These are phyloP conservation scores for Itoplectis maculator DNA, from an alignment of 2,888 invertebrate genomes.

Conservation along the genomic window DNA sequence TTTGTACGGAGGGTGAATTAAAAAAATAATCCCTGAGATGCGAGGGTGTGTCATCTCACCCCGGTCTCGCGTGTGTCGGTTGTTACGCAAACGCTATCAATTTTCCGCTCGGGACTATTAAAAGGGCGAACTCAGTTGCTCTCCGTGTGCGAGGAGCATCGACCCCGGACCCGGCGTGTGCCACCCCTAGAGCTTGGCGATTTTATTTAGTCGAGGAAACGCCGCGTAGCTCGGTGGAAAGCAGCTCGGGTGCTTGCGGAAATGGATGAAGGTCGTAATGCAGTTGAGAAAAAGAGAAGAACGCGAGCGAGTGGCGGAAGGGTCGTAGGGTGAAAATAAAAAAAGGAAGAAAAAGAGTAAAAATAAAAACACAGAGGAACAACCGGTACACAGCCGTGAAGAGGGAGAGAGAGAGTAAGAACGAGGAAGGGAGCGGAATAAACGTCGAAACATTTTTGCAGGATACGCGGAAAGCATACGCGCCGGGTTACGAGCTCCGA, in stretches of 20 bases:
- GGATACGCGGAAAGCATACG: conserved; percentile 2
- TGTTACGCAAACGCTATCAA: not conserved
- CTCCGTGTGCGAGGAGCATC: not conserved
- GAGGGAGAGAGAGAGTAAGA: conserved; percentile 8
- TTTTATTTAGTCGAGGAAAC: conserved; percentile 6
- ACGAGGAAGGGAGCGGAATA: conserved; percentile 39
- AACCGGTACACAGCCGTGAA: not conserved
- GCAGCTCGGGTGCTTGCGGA: conserved; percentile 8
- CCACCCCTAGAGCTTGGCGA: no score
- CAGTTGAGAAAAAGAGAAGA: conserved; percentile 11
- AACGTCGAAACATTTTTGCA: conserved; percentile 41
- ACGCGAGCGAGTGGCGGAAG: not conserved
- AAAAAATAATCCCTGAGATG: not conserved
- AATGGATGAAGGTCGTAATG: conserved; percentile 42
- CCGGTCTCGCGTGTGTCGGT: not conserved
- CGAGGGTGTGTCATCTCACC: not conserved
- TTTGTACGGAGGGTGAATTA: no score
- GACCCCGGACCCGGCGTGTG: not conserved
- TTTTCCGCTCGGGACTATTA: not conserved
- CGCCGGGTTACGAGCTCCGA: conserved; percentile 49
- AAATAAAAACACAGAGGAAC: no score
- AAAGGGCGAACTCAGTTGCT: not conserved
- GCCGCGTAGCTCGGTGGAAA: not conserved
- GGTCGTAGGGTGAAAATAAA: not conserved
- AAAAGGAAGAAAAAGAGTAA: not conserved